Percentiles rank a stretch among this genome's conserved stretches.
phyloP scores from a whole-genome alignment of 2,797 vertebrate genomes.

The Alouatta caraya region DNA sequence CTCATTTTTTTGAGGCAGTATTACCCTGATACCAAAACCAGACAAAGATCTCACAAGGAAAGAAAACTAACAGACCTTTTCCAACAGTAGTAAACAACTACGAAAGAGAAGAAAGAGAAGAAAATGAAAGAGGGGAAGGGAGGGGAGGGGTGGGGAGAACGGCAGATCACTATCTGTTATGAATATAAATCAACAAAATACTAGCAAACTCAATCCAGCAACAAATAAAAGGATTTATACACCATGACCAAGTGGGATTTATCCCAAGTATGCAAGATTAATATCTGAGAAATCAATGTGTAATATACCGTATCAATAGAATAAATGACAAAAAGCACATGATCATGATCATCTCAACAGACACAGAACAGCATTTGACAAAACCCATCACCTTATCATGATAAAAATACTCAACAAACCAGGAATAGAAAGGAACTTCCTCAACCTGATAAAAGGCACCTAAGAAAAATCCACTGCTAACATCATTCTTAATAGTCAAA shows the following conservation, averaged over 20 bases:
- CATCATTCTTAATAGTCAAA: neutral
- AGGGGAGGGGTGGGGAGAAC: neutral
- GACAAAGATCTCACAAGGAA: neutral
- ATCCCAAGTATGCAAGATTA: neutral
- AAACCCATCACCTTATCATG: neutral
- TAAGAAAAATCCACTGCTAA: neutral
- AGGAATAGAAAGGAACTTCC: neutral
- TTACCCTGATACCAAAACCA: conserved; percentile 26
- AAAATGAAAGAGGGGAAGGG: neutral
- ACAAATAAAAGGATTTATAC: conserved; percentile 1
- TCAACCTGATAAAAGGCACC: neutral
- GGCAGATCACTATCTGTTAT: neutral
- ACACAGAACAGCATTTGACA: neutral
- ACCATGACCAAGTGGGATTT: conserved; percentile 14
- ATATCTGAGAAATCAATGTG: neutral
- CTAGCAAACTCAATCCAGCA: neutral
- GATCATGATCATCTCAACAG: neutral
- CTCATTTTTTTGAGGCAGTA: neutral
- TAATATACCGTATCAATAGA: neutral
- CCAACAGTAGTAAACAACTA: neutral
- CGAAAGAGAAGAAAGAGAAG: neutral
- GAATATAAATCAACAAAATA: neutral
- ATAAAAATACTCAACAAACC: neutral
- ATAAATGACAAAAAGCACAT: neutral
- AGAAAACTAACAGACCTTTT: neutral